Evolutionary conservation across 2,888 invertebrate species (phyloP).

Genomic region (Ophraella communa): DNA sequence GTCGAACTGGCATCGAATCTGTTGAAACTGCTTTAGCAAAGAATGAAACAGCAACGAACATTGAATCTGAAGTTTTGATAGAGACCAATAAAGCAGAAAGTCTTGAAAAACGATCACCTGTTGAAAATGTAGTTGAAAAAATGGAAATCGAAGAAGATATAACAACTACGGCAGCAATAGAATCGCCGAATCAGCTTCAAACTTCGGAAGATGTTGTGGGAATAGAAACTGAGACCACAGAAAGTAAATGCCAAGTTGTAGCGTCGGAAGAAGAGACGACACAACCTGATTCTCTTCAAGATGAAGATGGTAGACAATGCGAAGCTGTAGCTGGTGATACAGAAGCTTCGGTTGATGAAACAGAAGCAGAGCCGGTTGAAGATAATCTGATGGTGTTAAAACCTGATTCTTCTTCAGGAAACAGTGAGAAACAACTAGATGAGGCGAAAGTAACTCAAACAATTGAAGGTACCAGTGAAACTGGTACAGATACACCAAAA

Average conservation of each 20-base stretch:
- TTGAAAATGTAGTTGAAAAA: no score
- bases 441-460: no score
- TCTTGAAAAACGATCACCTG: no score
- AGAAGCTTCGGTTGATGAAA: conserved; percentile 14
- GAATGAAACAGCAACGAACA: background rate
- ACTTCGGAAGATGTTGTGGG: background rate
- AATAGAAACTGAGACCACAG: background rate
- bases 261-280: background rate
- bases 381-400: background rate
- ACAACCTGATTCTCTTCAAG: background rate
- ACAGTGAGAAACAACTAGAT: background rate
- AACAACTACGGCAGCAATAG: background rate
- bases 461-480: background rate
- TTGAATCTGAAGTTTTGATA: background rate
- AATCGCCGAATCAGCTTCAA: background rate
- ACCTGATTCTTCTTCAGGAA: background rate
- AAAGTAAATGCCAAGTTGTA: background rate
- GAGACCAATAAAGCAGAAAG: no score
- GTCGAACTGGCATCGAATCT: no score
- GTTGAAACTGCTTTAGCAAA: no score
- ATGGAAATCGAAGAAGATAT: background rate
- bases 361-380: background rate
- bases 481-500: background rate
- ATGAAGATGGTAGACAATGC: background rate
- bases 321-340: background rate